These are phyloP conservation scores for Fringilla coelebs DNA, from an alignment of 2,797 vertebrate genomes.

Conservation along the genomic window DNA sequence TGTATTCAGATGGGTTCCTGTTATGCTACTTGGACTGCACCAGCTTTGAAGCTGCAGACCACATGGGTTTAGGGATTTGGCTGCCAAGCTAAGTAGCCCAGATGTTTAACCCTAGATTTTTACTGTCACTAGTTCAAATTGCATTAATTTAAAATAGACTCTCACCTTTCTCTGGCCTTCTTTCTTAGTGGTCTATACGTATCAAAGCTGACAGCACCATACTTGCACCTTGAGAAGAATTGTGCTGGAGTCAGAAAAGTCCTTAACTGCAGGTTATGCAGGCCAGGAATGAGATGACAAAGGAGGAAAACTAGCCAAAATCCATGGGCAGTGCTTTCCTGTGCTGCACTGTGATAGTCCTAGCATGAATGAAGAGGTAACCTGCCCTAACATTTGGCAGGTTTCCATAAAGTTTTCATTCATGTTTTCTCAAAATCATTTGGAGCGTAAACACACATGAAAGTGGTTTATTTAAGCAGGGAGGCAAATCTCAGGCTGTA, in stretches of 20 bases:
- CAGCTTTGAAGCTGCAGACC: neutral
- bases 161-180: neutral
- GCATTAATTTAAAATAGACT: neutral
- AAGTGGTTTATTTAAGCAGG: neutral
- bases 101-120: neutral
- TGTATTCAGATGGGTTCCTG: neutral
- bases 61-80: neutral
- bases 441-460: neutral
- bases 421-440: neutral
- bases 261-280: neutral
- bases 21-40: neutral
- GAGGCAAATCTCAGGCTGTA: neutral
- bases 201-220: neutral
- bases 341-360: neutral
- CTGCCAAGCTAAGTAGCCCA: neutral
- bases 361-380: neutral
- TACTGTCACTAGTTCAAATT: neutral
- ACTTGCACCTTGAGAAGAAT: neutral
- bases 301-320: neutral
- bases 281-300: neutral
- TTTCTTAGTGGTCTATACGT: neutral
- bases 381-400: accelerated
- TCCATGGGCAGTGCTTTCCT: neutral
- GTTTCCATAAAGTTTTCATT: neutral
- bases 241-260: neutral